phyloP scores from a whole-genome alignment of 2,113 vertebrate genomes.

The Suricata suricatta region DNA sequence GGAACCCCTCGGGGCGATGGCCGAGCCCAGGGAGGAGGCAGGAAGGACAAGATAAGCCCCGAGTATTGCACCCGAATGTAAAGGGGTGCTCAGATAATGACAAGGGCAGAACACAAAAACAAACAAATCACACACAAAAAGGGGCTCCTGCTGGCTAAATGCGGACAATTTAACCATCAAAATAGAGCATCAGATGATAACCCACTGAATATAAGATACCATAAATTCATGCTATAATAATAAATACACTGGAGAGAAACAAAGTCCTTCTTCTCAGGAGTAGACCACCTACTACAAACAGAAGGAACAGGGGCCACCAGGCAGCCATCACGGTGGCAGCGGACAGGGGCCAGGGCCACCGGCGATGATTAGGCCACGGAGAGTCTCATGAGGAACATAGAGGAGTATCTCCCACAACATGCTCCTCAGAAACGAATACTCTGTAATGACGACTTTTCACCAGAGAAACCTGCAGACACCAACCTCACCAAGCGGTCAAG shows the following conservation, averaged over 20 bases:
- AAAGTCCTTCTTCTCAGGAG: neutral
- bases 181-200: neutral
- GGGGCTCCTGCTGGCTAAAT: neutral
- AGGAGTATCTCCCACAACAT: neutral
- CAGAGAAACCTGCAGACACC: neutral
- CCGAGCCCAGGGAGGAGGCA: neutral
- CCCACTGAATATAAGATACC: neutral
- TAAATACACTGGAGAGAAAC: neutral
- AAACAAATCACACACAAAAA: neutral
- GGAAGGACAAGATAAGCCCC: neutral
- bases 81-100: neutral
- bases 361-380: neutral
- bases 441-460: neutral
- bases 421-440: no score
- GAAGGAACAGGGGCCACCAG: neutral
- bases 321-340: neutral
- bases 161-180: neutral
- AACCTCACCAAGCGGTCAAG: neutral
- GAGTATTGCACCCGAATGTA: neutral
- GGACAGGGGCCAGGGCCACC: neutral
- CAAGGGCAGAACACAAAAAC: neutral
- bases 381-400: neutral
- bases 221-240: neutral
- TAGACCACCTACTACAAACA: neutral
- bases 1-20: neutral